Conservation (phyloP, 2,888 invertebrate genomes). For the Epirrhoe tristata region DNA sequence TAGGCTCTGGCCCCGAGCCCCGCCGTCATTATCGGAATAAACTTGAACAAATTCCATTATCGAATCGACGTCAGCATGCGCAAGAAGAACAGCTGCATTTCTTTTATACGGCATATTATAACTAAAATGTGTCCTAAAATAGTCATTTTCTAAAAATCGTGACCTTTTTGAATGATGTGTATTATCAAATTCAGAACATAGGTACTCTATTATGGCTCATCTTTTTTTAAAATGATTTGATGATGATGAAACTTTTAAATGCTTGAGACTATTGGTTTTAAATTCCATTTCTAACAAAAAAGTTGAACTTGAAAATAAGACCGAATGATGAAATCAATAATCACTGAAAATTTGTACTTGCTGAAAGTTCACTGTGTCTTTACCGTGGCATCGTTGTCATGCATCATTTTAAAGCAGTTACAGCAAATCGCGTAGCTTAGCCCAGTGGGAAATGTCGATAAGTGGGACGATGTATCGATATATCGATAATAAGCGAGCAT, state of each 20-base stretch:
- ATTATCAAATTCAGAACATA: too few species aligned
- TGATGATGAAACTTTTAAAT: too few species aligned
- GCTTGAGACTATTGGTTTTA: too few species aligned
- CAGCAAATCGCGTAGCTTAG: slow-evolving; percentile 70
- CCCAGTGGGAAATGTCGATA: slow-evolving; percentile 44
- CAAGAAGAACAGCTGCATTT: slow-evolving; percentile 42
- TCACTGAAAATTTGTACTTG: slow-evolving; percentile 7
- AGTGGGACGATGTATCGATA: slow-evolving; percentile 62
- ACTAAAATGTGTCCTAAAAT: neutral
- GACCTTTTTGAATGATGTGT: too few species aligned
- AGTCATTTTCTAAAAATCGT: too few species aligned
- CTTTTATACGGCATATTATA: neutral
- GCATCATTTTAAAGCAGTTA: slow-evolving; percentile 70
- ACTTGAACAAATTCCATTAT: slow-evolving; percentile 69
- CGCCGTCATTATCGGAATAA: slow-evolving; percentile 61
- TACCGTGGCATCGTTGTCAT: slow-evolving; percentile 56
- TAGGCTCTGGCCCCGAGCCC: slow-evolving; percentile 52
- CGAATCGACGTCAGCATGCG: slow-evolving; percentile 48
- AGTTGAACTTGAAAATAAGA: neutral
- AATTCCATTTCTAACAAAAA: too few species aligned
- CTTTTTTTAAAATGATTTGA: too few species aligned
- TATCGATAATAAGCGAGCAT: slow-evolving; percentile 67
- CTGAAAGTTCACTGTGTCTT: slow-evolving; percentile 1
- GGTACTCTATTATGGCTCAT: too few species aligned
- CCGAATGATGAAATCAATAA: neutral